Evolutionary conservation across 2,797 vertebrate genomes (phyloP), one percentile per base, ranked within the genome.

Genomic region (Corythornis leucogaster): DNA sequence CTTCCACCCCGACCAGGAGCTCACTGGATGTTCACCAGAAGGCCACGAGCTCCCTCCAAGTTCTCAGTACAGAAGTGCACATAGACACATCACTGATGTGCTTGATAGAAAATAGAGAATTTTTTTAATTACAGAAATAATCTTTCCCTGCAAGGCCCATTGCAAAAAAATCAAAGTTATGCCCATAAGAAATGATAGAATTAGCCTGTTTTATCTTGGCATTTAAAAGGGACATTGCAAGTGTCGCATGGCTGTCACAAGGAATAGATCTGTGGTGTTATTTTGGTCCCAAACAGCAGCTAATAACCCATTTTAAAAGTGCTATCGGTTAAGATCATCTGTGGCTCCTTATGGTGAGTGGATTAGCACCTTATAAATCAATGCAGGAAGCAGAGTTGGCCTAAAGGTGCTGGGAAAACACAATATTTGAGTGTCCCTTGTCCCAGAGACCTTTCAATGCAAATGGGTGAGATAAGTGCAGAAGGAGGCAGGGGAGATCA

Each of bases 291-390:
- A 68, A 62, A 85, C 57, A 43, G 25, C 38, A 54, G 17, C 22
- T 80, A 38, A 71, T 45, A 86, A 90, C 53, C 63, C 85, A 50
- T 73, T 94, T 71, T 76, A 76, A 74, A 76, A 63, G 17, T n/a
- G 14, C 26, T 90, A 33, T 70, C 2, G 1, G 71, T 89, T 86
- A 90, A 92, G 84, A 70, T 64, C 92, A 42, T 85, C 48, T 18
- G 11, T 58, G 40, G 6, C 16, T 71, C 69, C 48, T 85, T 40
- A 12, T 5, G 53, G 24, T 90, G 93, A 94, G 75, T 94, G 64
- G 84, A 94, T 94, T 90, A 93, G 64, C 71, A 77, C 81, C 21
- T 87, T 76, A 89, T 43, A 90, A 94, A 93, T 78, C 81, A 87
- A 38, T 54, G 82, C 78, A 68, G 71, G 64, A 95, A 87, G 8